Evolutionary conservation across 2,797 vertebrate species (phyloP).

Genomic region (Tangara arthus): DNA sequence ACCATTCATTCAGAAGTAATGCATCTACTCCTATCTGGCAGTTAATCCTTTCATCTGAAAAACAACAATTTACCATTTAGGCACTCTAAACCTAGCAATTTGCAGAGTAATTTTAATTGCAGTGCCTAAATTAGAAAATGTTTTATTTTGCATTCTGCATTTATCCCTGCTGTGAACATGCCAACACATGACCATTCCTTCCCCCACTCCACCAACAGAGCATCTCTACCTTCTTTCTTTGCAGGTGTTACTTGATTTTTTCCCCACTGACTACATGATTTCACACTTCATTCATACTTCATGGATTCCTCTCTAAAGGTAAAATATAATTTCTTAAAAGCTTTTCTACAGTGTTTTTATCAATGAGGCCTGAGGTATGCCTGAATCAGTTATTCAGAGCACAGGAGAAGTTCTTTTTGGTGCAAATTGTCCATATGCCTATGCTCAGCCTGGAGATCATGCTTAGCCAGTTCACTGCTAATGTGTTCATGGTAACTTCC

Average conservation of each 20-base stretch:
- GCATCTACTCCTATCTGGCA: background rate
- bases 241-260: background rate
- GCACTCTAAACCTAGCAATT: background rate
- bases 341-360: background rate
- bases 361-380: background rate
- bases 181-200: background rate
- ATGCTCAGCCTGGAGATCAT: background rate
- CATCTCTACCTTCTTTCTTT: background rate
- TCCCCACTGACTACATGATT: background rate
- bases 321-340: background rate
- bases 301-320: background rate
- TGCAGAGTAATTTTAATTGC: background rate
- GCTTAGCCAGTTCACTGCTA: fast-evolving
- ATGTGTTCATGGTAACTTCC: background rate
- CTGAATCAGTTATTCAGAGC: background rate
- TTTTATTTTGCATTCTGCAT: background rate
- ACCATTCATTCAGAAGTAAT: background rate
- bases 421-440: background rate
- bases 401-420: background rate
- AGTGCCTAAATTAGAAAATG: background rate
- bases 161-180: background rate
- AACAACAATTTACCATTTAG: background rate
- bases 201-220: background rate
- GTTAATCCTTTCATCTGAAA: background rate
- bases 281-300: background rate